Evolutionary conservation across 2,888 invertebrate genomes (phyloP).

Genomic region (Sinelater perroti): DNA sequence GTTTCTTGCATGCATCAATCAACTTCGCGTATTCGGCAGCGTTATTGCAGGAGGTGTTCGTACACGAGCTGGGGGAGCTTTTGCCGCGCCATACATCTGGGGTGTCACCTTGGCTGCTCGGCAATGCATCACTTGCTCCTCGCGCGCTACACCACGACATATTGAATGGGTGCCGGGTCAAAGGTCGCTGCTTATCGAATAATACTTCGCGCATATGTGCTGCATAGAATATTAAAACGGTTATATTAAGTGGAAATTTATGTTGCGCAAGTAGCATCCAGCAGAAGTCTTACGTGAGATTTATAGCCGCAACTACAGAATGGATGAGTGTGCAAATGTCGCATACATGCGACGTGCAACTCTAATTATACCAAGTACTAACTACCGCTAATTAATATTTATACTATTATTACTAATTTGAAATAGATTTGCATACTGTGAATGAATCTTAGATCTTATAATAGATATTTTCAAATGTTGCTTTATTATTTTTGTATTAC

Average conservation of each 20-base stretch:
- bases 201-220: slow-evolving; percentile 23
- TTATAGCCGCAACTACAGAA: no score
- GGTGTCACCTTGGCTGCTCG: slow-evolving; percentile 53
- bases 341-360: no score
- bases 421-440: no score
- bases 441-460: no score
- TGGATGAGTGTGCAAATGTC: no score
- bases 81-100: slow-evolving; percentile 49
- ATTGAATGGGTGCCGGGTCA: slow-evolving; percentile 29
- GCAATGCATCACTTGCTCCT: slow-evolving; percentile 53
- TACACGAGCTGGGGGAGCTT: slow-evolving; percentile 28
- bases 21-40: slow-evolving; percentile 41
- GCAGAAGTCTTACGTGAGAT: not conserved
- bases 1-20: slow-evolving; percentile 51
- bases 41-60: slow-evolving; percentile 39
- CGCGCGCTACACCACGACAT: slow-evolving; percentile 23
- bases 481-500: no score
- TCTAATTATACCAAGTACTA: no score
- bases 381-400: no score
- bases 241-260: slow-evolving; percentile 21
- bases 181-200: slow-evolving; percentile 30
- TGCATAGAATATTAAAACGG: slow-evolving; percentile 23
- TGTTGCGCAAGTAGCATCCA: slow-evolving; percentile 1
- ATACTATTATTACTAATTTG: no score
- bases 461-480: no score